Evolutionary conservation across 2,888 invertebrate species (phyloP).

Genomic region (Lobophora halterata): DNA sequence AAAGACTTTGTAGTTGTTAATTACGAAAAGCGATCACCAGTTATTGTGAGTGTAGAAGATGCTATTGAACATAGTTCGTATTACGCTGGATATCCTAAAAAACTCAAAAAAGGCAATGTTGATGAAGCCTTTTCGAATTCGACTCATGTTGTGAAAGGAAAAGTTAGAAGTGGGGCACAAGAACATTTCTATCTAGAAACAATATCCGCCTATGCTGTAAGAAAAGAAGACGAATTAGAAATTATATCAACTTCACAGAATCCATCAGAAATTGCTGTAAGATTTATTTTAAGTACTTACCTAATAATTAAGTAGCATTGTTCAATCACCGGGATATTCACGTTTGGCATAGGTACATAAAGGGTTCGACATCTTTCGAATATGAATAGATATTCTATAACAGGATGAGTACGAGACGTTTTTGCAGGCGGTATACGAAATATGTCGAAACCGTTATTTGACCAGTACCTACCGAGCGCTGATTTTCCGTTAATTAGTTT

Average conservation of each 20-base stretch:
- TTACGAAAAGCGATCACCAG: constrained; percentile 88
- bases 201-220: constrained; percentile 82
- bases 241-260: constrained; percentile 90
- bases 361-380: too few relatives aligned
- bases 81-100: constrained; percentile 77
- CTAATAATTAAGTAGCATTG: too few relatives aligned
- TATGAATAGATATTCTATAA: too few relatives aligned
- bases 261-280: constrained; percentile 86
- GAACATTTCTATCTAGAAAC: constrained; percentile 96
- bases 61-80: constrained; percentile 88
- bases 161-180: constrained; percentile 87
- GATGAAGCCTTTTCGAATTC: constrained; percentile 83
- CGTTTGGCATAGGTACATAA: too few relatives aligned
- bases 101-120: constrained; percentile 83
- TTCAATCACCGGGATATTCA: too few relatives aligned
- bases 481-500: too few relatives aligned
- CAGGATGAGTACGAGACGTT: too few relatives aligned
- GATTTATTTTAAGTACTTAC: constrained; percentile 25
- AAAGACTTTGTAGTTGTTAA: constrained; percentile 87
- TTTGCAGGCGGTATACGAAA: too few relatives aligned
- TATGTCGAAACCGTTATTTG: too few relatives aligned
- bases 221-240: constrained; percentile 91
- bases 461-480: too few relatives aligned
- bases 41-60: constrained; percentile 93
- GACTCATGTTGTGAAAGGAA: constrained; percentile 85